phyloP scores from a whole-genome alignment of 2,888 invertebrate genomes.

The Drosophila tanythrix region DNA sequence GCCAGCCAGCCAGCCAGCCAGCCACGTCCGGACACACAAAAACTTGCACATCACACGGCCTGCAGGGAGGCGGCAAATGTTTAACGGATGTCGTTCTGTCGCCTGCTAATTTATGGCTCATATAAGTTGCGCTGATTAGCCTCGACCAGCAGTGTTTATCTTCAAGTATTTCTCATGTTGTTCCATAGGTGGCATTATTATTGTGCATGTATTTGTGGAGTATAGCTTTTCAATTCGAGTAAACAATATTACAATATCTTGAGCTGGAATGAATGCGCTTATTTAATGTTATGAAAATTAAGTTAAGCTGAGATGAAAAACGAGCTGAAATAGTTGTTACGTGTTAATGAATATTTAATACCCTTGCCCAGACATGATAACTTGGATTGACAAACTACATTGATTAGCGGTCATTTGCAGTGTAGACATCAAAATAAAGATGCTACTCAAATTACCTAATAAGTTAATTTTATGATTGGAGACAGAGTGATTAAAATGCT shows the following conservation, averaged over 20 bases:
- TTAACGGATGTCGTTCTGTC: constrained; percentile 68
- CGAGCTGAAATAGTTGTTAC: neutral
- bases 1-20: constrained; percentile 19
- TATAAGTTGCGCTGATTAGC: constrained; percentile 77
- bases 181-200: constrained; percentile 18
- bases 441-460: neutral
- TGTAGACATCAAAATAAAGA: neutral
- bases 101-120: constrained; percentile 77
- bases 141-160: constrained; percentile 61
- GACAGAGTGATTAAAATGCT: neutral
- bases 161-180: constrained; percentile 13
- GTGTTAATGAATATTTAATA: neutral
- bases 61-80: constrained; percentile 57
- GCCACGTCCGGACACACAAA: constrained; percentile 53
- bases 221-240: constrained; percentile 32
- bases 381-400: neutral
- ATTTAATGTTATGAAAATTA: constrained; percentile 56
- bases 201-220: neutral
- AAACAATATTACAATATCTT: constrained; percentile 8
- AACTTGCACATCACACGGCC: constrained; percentile 58
- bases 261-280: constrained; percentile 15
- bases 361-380: neutral
- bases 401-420: neutral
- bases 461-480: neutral
- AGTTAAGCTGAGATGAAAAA: constrained; percentile 32